Evolutionary conservation across 2,797 vertebrate genomes (phyloP).

Genomic region (Paratrypauchen microcephalus): DNA sequence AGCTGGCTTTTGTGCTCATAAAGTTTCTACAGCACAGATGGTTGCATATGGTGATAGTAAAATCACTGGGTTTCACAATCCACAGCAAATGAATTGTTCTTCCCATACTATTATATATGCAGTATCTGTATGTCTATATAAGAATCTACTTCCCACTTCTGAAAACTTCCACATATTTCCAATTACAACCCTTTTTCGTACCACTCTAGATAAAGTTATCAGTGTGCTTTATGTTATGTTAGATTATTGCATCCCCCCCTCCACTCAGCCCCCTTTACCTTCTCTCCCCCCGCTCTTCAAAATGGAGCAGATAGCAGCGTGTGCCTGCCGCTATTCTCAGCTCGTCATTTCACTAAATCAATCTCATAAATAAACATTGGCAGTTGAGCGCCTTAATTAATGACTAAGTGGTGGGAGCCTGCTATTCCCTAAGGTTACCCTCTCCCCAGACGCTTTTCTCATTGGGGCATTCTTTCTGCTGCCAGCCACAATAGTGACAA

Average conservation of each 20-base stretch:
- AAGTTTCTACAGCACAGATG: too few relatives aligned
- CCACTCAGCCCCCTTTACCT: neutral
- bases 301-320: slow-evolving; percentile 23
- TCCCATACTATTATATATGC: neutral
- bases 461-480: slow-evolving; percentile 32
- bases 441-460: slow-evolving; percentile 51
- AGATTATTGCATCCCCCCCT: slow-evolving; percentile 1
- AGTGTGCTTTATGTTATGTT: neutral
- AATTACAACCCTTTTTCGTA: neutral
- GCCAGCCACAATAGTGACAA: slow-evolving; percentile 56
- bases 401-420: slow-evolving; percentile 38
- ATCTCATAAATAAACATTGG: slow-evolving; percentile 67
- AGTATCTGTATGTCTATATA: neutral
- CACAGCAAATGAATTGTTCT: neutral
- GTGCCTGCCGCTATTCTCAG: slow-evolving; percentile 31
- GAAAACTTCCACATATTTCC: neutral
- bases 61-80: neutral
- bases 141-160: neutral
- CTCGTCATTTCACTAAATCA: slow-evolving; percentile 49
- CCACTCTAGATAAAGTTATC: neutral
- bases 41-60: too few relatives aligned
- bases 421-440: slow-evolving; percentile 51
- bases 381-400: slow-evolving; percentile 61
- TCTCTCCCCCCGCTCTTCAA: neutral
- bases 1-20: too few relatives aligned